Evolutionary conservation across 2,797 vertebrate genomes (phyloP).

Genomic region (Telmatherina bonti): DNA sequence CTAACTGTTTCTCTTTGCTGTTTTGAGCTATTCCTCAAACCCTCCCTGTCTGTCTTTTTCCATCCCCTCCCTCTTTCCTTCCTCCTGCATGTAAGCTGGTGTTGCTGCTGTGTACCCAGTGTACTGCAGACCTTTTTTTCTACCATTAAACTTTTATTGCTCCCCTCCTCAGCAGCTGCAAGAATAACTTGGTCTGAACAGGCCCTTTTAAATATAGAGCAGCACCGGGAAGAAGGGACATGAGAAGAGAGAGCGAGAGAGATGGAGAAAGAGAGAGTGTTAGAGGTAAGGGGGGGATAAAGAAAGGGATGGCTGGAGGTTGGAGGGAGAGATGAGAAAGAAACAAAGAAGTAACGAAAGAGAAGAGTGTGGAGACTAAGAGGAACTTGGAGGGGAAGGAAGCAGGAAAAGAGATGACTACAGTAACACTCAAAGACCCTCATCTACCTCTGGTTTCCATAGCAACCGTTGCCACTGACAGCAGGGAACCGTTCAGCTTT

Average conservation of each 20-base stretch:
- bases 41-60: slow-evolving; percentile 15
- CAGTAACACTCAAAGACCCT: slow-evolving; percentile 58
- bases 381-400: slow-evolving; percentile 4
- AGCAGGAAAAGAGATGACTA: slow-evolving; percentile 30
- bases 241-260: slow-evolving; percentile 23
- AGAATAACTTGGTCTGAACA: slow-evolving; percentile 84
- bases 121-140: slow-evolving; percentile 77
- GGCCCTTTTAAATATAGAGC: slow-evolving; percentile 85
- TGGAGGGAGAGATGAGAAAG: neutral
- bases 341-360: neutral
- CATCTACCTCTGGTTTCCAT: slow-evolving; percentile 65
- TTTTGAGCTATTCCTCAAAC: slow-evolving; percentile 6
- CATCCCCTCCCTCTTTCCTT: slow-evolving; percentile 44
- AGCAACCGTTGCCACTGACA: slow-evolving; percentile 67
- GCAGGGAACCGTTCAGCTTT: slow-evolving; percentile 50
- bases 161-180: slow-evolving; percentile 81
- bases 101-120: slow-evolving; percentile 67
- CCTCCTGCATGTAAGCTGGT: slow-evolving; percentile 57
- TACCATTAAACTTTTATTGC: slow-evolving; percentile 85
- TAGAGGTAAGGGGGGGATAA: slow-evolving; percentile 11
- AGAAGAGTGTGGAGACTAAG: slow-evolving; percentile 4
- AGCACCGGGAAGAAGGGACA: slow-evolving; percentile 66
- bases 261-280: neutral
- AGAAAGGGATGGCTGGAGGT: neutral
- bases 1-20: slow-evolving; percentile 14